Conservation (phyloP, 2,113 vertebrate genomes). For the Gymnorhina tibicen region DNA sequence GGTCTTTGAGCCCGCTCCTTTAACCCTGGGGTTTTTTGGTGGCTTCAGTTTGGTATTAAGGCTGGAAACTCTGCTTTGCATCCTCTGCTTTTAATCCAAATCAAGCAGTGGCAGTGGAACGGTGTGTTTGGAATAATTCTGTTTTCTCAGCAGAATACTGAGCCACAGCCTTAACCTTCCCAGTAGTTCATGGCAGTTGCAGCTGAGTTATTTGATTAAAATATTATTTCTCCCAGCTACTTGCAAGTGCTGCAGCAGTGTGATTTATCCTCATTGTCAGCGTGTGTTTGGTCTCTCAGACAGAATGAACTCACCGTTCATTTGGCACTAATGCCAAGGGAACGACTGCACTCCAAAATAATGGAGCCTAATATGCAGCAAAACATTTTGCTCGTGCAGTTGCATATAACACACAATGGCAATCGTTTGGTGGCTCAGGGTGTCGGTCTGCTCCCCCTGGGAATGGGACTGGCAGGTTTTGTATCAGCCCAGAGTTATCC, state of each 20-base stretch:
- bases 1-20: neutral
- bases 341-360: neutral
- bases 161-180: neutral
- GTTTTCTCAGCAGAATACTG: neutral
- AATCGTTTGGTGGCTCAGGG: neutral
- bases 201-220: slow-evolving; percentile 36
- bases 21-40: neutral
- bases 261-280: slow-evolving; percentile 3
- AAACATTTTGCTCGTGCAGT: neutral
- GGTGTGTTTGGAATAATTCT: neutral
- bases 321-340: neutral
- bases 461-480: neutral
- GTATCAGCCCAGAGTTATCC: neutral
- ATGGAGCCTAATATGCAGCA: neutral
- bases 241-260: neutral
- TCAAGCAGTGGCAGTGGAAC: neutral
- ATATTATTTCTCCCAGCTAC: slow-evolving; percentile 4
- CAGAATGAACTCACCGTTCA: neutral
- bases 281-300: neutral
- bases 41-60: neutral
- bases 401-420: neutral
- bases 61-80: neutral
- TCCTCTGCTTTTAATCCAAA: neutral
- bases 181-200: neutral
- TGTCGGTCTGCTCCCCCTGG: neutral